Base-by-base conservation (phyloP, 2,888 invertebrate genomes). In the Crocallis elinguaria region DNA sequence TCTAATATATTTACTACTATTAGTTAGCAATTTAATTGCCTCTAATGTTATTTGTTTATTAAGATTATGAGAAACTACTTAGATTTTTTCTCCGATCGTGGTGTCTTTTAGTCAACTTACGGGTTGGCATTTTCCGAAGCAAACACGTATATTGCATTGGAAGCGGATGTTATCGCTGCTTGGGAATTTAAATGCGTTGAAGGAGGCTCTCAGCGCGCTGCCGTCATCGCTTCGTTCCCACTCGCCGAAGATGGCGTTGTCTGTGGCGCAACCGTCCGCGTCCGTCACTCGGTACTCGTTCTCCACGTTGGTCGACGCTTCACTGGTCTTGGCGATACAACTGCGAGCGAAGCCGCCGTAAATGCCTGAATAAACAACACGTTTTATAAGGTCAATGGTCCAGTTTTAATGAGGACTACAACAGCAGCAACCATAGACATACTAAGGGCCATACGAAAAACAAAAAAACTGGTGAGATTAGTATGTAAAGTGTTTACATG, bases 151-250 rank as follows among this genome's bases (percentile, higher is more conserved):
- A 82, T 98, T 98, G 83, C 98, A 98, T 84, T 98, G 98, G 96
- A 98, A 98, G 84, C 97, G 92, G 71, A 98, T 97, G 75, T 97
- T 98, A 75, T 98, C 98, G 75, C 97, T 97, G 70, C 96, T 97
- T 0, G 98, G 98, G 94, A 98, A 98, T 79, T 98, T 98, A 84
- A 98, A 98, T 2, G 98, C 98, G 79, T 97, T 97, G 86, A 98
- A 98, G 69, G 96, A 95, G 60, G 98, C 98, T 77, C 96, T 92
- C 44, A 98, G 87, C 13, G 96, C 95, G 79, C 97, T 97, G 42
- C 95, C 95, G 57, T 97, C 97, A 13, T 95, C 93, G 77, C 96
- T 96, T 73, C 97, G 95, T 67, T 97, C 95, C 98, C 98, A 98
- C 79, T 98, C 98, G 29, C 97, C 97, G 74, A 98, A 98, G 75